A percentile compares a stretch with the other conserved stretches of the same genome.
phyloP scores from a whole-genome alignment of 64 coral and sea anemone species.

The Dendronephthya gigantea region DNA sequence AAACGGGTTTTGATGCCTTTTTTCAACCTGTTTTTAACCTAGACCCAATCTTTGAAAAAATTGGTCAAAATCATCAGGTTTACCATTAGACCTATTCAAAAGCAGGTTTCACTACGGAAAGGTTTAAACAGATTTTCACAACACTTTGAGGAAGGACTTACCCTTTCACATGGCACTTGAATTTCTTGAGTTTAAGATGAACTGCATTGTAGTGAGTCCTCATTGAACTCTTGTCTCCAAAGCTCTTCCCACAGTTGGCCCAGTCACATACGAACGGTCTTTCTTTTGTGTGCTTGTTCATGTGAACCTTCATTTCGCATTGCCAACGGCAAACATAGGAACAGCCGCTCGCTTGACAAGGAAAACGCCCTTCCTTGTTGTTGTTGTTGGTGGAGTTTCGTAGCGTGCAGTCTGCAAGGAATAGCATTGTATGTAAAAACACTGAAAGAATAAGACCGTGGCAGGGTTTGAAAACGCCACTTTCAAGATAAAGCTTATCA shows the following conservation, averaged over 20 bases:
- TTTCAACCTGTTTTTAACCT: too few relatives aligned
- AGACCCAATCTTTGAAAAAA: too few relatives aligned
- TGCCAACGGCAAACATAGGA: constrained; percentile 7
- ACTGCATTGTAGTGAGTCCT: constrained; percentile 5
- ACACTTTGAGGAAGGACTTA: not conserved
- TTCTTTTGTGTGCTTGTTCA: constrained; percentile 12
- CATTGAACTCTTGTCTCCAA: constrained; percentile 12
- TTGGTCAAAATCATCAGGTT: too few relatives aligned
- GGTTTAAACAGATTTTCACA: too few relatives aligned
- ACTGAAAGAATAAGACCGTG: too few relatives aligned
- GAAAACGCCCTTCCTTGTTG: not conserved
- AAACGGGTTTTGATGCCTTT: not conserved
- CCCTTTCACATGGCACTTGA: constrained; percentile 7
- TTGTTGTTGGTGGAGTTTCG: not conserved
- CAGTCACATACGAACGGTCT: not conserved
- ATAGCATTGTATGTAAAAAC: too few relatives aligned
- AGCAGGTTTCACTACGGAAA: too few relatives aligned
- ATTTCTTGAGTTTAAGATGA: constrained; percentile 8
- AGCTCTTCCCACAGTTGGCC: constrained; percentile 13
- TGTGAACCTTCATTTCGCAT: constrained; percentile 11
- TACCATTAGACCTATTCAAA: too few relatives aligned
- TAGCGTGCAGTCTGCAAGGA: not conserved
- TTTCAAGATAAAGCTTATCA: too few relatives aligned
- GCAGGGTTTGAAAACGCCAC: too few relatives aligned
- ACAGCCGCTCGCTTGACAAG: constrained; percentile 1